Conservation (phyloP, 2,797 vertebrate species). For the Notolabrus celidotus region DNA sequence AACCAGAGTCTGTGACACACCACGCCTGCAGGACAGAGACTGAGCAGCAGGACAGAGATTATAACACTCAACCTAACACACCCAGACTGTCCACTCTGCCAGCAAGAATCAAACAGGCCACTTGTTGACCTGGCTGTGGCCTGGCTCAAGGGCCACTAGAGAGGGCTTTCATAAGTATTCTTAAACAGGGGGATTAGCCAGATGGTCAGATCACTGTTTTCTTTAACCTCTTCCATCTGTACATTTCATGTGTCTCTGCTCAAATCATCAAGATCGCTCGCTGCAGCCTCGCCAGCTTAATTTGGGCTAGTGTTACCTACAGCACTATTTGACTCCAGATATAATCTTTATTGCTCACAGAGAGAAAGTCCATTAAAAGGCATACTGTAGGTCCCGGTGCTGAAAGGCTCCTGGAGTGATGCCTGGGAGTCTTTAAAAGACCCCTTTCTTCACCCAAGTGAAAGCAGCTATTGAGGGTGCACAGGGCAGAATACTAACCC, state of each 20-base stretch:
- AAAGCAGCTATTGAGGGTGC: slow-evolving; percentile 74
- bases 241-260: slow-evolving; percentile 68
- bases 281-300: slow-evolving; percentile 56
- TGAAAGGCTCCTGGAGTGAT: slow-evolving; percentile 73
- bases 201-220: slow-evolving; percentile 76
- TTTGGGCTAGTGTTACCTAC: slow-evolving; percentile 74
- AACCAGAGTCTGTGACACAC: slow-evolving; percentile 1
- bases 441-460: slow-evolving; percentile 64
- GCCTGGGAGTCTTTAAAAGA: slow-evolving; percentile 68
- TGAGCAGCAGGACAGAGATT: slow-evolving; percentile 33
- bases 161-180: slow-evolving; percentile 68
- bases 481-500: slow-evolving; percentile 60
- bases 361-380: slow-evolving; percentile 77
- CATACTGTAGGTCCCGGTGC: slow-evolving; percentile 60
- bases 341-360: slow-evolving; percentile 80
- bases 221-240: slow-evolving; percentile 66
- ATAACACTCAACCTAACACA: slow-evolving; percentile 23
- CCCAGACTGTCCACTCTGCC: slow-evolving; percentile 13
- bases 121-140: slow-evolving; percentile 72
- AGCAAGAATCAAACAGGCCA: slow-evolving; percentile 51
- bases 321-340: slow-evolving; percentile 75
- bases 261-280: slow-evolving; percentile 64
- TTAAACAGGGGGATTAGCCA: slow-evolving; percentile 80
- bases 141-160: slow-evolving; percentile 55
- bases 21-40: background rate